Evolutionary conservation across 2,888 invertebrate genomes (phyloP).

Genomic region (Polylopha cassiicola): DNA sequence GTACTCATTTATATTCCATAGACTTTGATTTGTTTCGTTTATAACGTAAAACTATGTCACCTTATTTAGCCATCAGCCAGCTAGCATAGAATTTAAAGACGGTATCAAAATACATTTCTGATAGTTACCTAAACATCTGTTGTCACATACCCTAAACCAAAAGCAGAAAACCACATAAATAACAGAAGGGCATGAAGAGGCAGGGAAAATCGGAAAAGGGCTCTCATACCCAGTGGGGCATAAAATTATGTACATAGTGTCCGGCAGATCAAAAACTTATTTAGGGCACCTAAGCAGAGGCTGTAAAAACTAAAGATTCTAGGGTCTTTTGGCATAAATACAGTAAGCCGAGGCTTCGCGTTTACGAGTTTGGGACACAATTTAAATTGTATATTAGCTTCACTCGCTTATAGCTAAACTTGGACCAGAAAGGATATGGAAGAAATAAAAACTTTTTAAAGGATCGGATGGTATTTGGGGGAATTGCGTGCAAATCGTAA

Average conservation of each 20-base stretch:
- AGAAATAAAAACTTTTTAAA: conserved; percentile 51
- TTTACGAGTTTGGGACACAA: conserved; percentile 53
- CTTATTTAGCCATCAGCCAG: too few relatives aligned
- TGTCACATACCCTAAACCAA: too few relatives aligned
- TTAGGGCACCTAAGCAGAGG: conserved; percentile 35
- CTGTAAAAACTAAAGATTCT: conserved; percentile 55
- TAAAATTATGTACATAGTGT: conserved; percentile 39
- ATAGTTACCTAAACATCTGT: too few relatives aligned
- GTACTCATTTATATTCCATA: too few relatives aligned
- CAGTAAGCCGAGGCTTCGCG: conserved; percentile 35
- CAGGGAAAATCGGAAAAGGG: conserved; percentile 11
- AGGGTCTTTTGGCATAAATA: conserved; percentile 29
- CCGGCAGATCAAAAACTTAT: conserved; percentile 41
- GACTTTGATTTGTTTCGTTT: too few relatives aligned
- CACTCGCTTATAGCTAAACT: conserved; percentile 35
- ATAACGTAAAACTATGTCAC: too few relatives aligned
- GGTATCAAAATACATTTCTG: too few relatives aligned
- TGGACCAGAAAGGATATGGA: conserved; percentile 38
- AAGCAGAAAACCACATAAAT: background rate
- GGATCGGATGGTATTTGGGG: conserved; percentile 45
- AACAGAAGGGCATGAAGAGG: background rate
- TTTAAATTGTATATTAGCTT: conserved; percentile 64
- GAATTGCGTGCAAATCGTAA: conserved; percentile 44
- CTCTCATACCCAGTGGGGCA: conserved; percentile 14
- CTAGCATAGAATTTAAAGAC: too few relatives aligned